A percentile compares a stretch with the other conserved stretches of the same genome.
These are phyloP conservation scores for Casuarius casuarius DNA, from an alignment of 2,113 vertebrate genomes.

Conservation along the genomic window DNA sequence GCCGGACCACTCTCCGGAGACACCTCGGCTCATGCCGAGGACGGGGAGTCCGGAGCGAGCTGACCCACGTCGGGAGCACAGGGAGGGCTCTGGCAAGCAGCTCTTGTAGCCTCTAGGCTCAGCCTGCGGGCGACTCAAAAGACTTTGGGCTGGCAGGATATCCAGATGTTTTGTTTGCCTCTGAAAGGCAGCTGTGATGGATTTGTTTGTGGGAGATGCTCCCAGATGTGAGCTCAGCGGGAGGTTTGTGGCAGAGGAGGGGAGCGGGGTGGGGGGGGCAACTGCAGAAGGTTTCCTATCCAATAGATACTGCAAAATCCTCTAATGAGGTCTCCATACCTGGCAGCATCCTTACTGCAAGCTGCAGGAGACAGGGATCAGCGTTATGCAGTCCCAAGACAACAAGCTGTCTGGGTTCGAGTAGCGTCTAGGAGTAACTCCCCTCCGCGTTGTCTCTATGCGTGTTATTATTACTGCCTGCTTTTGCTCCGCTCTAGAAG, in stretches of 20 bases:
- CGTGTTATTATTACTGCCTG: neutral
- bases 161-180: neutral
- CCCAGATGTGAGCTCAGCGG: neutral
- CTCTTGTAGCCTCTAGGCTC: neutral
- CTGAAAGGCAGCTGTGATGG: neutral
- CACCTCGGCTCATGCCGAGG: neutral
- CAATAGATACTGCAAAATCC: neutral
- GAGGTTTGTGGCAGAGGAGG: neutral
- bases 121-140: rapidly evolving
- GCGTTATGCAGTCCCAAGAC: neutral
- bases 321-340: rapidly evolving
- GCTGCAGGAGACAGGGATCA: neutral
- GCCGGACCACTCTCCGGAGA: rapidly evolving
- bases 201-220: neutral
- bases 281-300: neutral
- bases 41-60: too few relatives aligned
- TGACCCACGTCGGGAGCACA: rapidly evolving
- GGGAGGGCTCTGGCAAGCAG: neutral
- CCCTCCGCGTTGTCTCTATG: rapidly evolving
- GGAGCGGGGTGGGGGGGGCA: neutral
- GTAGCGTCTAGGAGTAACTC: neutral
- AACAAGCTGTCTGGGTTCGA: neutral
- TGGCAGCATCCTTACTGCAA: neutral
- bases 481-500: neutral
- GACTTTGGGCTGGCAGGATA: neutral